These are phyloP conservation scores for Illadopsis cleaveri DNA, from an alignment of 2,113 vertebrate species.

Conservation along the genomic window DNA sequence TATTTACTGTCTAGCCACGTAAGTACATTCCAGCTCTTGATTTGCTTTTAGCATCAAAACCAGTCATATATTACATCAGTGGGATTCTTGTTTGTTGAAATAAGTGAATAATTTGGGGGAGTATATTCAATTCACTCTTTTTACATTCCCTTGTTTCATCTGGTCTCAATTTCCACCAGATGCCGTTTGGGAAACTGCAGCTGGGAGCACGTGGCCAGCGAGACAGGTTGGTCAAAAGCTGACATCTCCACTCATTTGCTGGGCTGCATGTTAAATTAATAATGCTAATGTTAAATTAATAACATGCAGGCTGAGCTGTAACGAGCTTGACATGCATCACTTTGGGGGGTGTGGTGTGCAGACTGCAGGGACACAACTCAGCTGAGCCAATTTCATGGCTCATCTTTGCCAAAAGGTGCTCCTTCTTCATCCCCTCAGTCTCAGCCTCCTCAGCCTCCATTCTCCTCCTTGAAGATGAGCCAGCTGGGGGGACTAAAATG, in stretches of 20 bases:
- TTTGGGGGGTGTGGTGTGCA: not conserved
- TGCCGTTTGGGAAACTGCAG: not conserved
- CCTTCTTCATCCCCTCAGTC: not conserved
- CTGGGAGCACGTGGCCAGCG: not conserved
- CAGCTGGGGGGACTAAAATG: not conserved
- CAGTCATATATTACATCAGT: constrained; percentile 53
- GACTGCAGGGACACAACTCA: not conserved
- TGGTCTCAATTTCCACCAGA: constrained; percentile 12
- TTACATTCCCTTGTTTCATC: constrained; percentile 23
- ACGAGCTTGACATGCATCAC: not conserved
- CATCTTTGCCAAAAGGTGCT: not conserved
- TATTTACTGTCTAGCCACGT: constrained; percentile 64
- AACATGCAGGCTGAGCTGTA: not conserved
- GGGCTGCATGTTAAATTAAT: not conserved
- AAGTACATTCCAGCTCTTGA: constrained; percentile 65
- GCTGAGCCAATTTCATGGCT: not conserved
- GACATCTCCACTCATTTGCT: not conserved
- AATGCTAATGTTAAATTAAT: not conserved
- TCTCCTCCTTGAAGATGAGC: not conserved
- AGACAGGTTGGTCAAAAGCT: not conserved
- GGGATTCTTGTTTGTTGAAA: constrained; percentile 51
- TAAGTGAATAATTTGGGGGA: constrained; percentile 55
- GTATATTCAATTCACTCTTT: constrained; percentile 18
- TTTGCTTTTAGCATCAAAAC: constrained; percentile 64
- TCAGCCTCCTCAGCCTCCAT: not conserved